phyloP scores from a whole-genome alignment of 92 coral and sea anemone genomes.

The Palythoa heliodiscus region DNA sequence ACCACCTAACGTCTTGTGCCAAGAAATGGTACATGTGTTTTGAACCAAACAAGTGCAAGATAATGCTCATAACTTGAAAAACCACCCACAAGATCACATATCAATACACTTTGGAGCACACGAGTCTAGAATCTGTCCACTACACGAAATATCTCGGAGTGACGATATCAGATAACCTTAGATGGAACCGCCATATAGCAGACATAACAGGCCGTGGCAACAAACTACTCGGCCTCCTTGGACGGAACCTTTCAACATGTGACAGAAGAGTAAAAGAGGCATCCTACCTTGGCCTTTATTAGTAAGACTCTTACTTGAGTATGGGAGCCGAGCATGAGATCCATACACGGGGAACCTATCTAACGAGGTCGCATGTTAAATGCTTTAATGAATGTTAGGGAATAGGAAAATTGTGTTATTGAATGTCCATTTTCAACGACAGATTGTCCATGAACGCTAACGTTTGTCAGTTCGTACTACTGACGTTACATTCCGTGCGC shows the following conservation, averaged over 20 bases:
- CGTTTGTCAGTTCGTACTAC: too few relatives aligned
- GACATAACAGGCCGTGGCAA: constrained; percentile 25
- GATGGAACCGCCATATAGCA: constrained; percentile 11
- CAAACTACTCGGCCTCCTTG: not conserved
- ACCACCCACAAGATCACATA: constrained; percentile 25
- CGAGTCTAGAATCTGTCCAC: constrained; percentile 21
- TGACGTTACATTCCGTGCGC: too few relatives aligned
- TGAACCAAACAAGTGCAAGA: constrained; percentile 32
- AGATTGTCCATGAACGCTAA: too few relatives aligned
- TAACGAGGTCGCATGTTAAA: too few relatives aligned
- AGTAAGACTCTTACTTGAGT: too few relatives aligned
- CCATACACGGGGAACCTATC: too few relatives aligned
- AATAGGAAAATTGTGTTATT: too few relatives aligned
- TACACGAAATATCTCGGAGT: constrained; percentile 18
- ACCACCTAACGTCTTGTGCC: constrained; percentile 42
- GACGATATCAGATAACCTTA: constrained; percentile 12
- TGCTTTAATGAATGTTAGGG: too few relatives aligned
- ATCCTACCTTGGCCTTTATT: constrained; percentile 14
- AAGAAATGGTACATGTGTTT: constrained; percentile 26
- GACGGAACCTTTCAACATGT: constrained; percentile 19
- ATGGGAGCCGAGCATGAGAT: too few relatives aligned
- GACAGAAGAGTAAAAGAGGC: constrained; percentile 6
- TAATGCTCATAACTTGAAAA: constrained; percentile 18
- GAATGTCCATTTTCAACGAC: too few relatives aligned
- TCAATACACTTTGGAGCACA: constrained; percentile 26